Base-by-base conservation (phyloP, 2,797 vertebrate species). In the Pseudochirops cupreus region DNA sequence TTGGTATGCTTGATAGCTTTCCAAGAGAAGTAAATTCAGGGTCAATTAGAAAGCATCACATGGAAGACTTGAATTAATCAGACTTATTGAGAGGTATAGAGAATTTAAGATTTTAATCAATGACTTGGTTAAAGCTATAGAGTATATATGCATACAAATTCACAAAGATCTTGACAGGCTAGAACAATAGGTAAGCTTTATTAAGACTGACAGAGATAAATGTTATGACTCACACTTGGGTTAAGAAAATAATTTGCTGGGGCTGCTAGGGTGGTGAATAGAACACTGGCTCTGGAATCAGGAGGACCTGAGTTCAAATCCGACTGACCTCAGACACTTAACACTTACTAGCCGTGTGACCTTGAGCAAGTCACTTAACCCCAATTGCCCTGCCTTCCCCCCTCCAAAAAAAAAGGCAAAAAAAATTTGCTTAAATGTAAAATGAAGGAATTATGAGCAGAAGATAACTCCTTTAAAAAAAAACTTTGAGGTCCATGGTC, bases 11-110 rank as follows among this genome's bases (percentile, higher is more conserved):
- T 58, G 93, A 28, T 87, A 96, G n/a, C 46, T 55, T 54, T 91
- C 53, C 13, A 53, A 53, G 74, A 93, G 55, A 95, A 67, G 62
- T 91, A 94, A 24, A 52, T 5, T 94, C 89, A 90, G 95, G 28
- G 62, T 10, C 91, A 93, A 4, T 62, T 87, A 92, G 91, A 28
- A 90, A 52, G 39, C 46, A 90, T 21, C 21, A 13, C 89, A 90
- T 2, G 21, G 46, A 13, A 53, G 50, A 39, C 62, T 4, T 39
- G 33, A 74, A 21, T 74, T n/a, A 74, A 87, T 82, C 74, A 87
- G 74, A 87, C 74, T 87, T n/a, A 74, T 18, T 74, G n/a, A 87
- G 21, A 82, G 18, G 9, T 46, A 26, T 0, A 87, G 21, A 46
- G 21, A 74, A 39, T 87, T 87, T 6, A 46, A 50, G 39, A 50